Evolutionary conservation across 2,113 vertebrate genomes (phyloP).

Genomic region (Neodon shergylaensis): DNA sequence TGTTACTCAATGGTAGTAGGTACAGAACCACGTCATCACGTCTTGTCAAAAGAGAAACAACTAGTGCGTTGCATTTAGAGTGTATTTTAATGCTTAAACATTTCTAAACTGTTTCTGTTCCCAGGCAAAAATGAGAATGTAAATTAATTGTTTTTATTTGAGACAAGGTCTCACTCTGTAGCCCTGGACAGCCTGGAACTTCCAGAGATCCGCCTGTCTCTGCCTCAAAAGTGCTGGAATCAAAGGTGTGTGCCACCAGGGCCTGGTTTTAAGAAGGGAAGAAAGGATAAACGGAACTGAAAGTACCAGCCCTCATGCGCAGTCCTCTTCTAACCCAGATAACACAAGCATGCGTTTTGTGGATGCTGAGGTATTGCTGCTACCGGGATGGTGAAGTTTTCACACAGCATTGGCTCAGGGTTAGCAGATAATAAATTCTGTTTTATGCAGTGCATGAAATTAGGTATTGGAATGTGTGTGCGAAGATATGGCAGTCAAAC

Average conservation of each 20-base stretch:
- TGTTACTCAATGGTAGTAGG: too few relatives aligned
- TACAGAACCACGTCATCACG: too few relatives aligned
- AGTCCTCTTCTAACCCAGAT: neutral
- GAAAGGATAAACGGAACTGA: too few relatives aligned
- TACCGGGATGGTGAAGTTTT: neutral
- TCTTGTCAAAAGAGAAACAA: too few relatives aligned
- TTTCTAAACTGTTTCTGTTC: too few relatives aligned
- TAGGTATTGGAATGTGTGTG: neutral
- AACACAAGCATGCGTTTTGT: neutral
- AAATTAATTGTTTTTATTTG: too few relatives aligned
- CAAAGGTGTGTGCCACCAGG: neutral
- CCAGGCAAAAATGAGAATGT: too few relatives aligned
- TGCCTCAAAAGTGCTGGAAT: neutral
- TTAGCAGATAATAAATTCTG: neutral
- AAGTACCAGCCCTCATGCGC: neutral
- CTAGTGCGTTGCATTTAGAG: too few relatives aligned
- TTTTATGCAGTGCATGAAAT: neutral
- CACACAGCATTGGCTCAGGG: neutral
- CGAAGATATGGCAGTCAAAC: neutral
- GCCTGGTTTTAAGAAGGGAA: neutral
- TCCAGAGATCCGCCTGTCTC: neutral
- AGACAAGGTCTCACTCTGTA: neutral
- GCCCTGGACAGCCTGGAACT: neutral
- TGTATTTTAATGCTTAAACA: too few relatives aligned
- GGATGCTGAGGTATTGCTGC: neutral